Evolutionary conservation across 2,113 vertebrate species (phyloP).

Genomic region (Lamprologus ornatipinnis): DNA sequence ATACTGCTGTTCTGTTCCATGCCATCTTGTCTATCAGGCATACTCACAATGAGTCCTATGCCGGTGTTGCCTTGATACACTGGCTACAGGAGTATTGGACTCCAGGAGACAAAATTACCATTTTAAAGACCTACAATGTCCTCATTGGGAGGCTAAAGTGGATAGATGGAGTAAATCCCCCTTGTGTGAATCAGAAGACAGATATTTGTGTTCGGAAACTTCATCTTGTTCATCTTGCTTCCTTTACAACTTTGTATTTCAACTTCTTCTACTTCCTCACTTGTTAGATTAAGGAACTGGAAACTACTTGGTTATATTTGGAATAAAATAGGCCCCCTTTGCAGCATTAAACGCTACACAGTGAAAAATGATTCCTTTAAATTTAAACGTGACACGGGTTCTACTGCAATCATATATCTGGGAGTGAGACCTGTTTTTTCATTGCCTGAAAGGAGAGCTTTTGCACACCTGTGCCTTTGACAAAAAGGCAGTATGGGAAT

Average conservation of each 20-base stretch:
- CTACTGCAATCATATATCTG: background rate
- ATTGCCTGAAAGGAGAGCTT: background rate
- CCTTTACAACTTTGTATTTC: background rate
- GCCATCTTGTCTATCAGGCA: background rate
- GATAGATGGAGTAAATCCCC: background rate
- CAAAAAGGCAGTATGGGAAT: background rate
- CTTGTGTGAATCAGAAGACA: background rate
- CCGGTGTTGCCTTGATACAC: background rate
- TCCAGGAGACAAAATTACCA: background rate
- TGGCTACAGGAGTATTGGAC: background rate
- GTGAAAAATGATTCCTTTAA: background rate
- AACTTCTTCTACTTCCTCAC: background rate
- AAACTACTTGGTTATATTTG: background rate
- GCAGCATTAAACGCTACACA: background rate
- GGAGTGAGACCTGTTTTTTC: no score
- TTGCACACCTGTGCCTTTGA: background rate
- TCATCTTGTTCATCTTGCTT: background rate
- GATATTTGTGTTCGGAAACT: background rate
- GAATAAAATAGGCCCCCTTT: fast-evolving
- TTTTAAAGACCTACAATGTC: background rate
- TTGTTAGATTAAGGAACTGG: background rate
- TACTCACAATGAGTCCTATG: background rate
- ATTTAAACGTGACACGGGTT: background rate
- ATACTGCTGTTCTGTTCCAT: background rate
- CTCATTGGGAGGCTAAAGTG: background rate